Evolutionary conservation across 2,113 vertebrate genomes (phyloP).

Genomic region (Nannospalax galili): DNA sequence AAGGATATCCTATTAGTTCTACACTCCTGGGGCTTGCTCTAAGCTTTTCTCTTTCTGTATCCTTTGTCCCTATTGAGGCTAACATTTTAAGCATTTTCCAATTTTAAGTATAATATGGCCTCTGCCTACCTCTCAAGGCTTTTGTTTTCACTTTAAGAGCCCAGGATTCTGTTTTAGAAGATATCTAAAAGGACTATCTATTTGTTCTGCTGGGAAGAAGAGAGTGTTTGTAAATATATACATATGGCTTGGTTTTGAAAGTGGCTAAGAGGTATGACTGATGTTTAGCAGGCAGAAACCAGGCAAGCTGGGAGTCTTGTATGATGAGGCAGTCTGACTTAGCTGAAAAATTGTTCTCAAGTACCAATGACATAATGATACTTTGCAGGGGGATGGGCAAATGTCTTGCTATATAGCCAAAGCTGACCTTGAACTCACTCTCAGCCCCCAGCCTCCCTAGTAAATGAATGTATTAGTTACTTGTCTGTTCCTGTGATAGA

Average conservation of each 20-base stretch:
- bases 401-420: not conserved
- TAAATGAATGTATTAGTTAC: too few relatives aligned
- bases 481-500: too few relatives aligned
- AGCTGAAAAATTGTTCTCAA: not conserved
- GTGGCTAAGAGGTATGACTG: not conserved
- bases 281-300: not conserved
- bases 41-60: not conserved
- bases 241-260: not conserved
- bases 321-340: accelerated
- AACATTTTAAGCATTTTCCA: not conserved
- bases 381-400: too few relatives aligned
- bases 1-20: not conserved
- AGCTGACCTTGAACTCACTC: too few relatives aligned
- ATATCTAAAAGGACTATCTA: not conserved
- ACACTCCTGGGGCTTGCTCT: not conserved
- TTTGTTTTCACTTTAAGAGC: not conserved
- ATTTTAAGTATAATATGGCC: not conserved
- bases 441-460: not conserved
- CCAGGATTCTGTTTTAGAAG: not conserved
- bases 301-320: not conserved
- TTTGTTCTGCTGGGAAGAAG: not conserved
- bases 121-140: not conserved
- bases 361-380: not conserved
- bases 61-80: not conserved
- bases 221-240: not conserved